Evolutionary conservation across 2,113 vertebrate genomes (phyloP).

Genomic region (Oreochromis aureus): DNA sequence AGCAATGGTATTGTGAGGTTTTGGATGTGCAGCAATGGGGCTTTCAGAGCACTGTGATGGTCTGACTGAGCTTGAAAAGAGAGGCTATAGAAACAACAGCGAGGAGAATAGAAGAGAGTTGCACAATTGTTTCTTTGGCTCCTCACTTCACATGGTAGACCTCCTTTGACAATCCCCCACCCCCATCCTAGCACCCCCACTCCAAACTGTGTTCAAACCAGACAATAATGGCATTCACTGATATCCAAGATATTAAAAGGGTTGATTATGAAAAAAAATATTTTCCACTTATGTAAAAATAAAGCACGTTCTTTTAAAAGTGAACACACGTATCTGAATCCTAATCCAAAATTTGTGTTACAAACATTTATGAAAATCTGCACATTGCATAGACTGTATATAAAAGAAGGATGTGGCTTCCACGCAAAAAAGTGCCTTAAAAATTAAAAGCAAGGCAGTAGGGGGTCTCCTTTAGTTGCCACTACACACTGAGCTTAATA

Average conservation of each 20-base stretch:
- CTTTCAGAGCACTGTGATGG: neutral
- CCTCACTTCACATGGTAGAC: neutral
- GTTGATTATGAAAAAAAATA: neutral
- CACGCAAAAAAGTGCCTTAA: neutral
- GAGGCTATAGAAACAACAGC: neutral
- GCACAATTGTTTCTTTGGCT: conserved; percentile 24
- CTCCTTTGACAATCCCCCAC: neutral
- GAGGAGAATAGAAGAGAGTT: neutral
- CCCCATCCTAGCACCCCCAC: neutral
- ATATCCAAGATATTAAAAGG: neutral
- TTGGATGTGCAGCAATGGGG: neutral
- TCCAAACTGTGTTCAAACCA: neutral
- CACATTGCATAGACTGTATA: neutral
- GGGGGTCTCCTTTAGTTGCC: neutral
- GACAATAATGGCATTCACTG: neutral
- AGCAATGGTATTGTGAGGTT: neutral
- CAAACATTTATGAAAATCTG: neutral
- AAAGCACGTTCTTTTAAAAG: neutral
- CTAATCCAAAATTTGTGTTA: neutral
- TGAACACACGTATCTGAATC: neutral
- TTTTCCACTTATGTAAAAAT: neutral
- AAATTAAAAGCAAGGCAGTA: neutral
- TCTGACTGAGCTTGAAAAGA: neutral
- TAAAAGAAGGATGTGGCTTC: neutral
- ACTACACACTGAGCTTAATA: neutral